Evolutionary conservation across 2,113 vertebrate genomes (phyloP), one percentile per base, ranked within the genome.

Genomic region (Montifringilla adamsi): DNA sequence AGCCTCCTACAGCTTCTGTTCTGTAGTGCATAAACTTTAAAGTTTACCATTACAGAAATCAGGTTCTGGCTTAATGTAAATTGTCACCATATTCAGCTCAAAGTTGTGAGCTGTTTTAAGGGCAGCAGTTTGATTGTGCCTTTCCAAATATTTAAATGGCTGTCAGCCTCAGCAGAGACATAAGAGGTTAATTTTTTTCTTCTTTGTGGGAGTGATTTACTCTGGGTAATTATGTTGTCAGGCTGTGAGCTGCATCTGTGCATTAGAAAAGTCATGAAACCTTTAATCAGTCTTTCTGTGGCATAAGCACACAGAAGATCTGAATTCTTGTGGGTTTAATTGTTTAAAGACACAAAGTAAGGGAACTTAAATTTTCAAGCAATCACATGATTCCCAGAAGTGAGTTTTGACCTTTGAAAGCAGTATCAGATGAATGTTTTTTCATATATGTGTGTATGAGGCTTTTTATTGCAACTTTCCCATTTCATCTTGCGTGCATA

Each of bases 121-220:
- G 86, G 15, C 86, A 95, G 62, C 49, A 72, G 15, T 85, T 84
- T 85, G 47, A 64, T 72, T 85, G 44, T 79, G 70, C 75, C n/a
- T 90, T 95, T 93, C 83, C 68, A 93, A 86, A 89, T 92, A 74
- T 77, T 92, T 86, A 77, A 90, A 60, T 69, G 37, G 22, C 50
- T 96, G 89, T 90, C 89, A 89, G 15, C 46, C 37, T 90, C 41
- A 70, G 44, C 33, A 83, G 59, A 90, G 58, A 21, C 56, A 59
- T 84, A 52, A 15, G 35, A 52, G 50, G 31, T 7, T 23, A 9
- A 11, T 11, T 46, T 56, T 85, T 87, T 46, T 13, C 4, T 70
- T 15, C 74, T 55, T 37, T 69, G 30, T 60, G 46, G 35, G 15
- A 79, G 15, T 22, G 9, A 35, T 78, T 70, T 78, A n/a, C 17